Conservation (phyloP, 2,888 invertebrate genomes). For the Lasioglossum zephyrum region DNA sequence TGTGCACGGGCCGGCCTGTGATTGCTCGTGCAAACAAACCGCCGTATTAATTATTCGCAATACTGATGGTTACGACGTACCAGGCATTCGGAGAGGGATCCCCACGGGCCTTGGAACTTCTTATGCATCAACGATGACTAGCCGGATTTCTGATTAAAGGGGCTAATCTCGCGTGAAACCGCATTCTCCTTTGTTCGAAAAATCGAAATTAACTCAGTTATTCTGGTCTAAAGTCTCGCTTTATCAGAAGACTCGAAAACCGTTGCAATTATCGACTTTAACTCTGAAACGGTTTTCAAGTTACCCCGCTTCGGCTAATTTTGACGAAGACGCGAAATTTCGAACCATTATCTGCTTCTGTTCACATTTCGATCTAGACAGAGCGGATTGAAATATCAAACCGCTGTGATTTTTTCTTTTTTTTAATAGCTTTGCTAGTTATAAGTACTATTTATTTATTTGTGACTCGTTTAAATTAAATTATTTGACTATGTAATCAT, state of each 20-base stretch:
- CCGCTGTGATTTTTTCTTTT: no score
- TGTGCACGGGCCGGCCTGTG: conserved; percentile 57
- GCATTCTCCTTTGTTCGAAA: conserved; percentile 1
- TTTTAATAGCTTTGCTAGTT: no score
- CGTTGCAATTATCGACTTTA: not conserved
- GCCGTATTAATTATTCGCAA: conserved; percentile 80
- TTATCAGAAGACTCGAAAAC: not conserved
- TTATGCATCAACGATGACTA: conserved; percentile 58
- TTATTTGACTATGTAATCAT: no score
- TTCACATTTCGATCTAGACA: not conserved
- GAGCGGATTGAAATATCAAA: no score
- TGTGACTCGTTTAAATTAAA: no score
- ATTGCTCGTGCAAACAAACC: conserved; percentile 77
- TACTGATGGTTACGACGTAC: conserved; percentile 69
- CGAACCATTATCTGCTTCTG: not conserved
- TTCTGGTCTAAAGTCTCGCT: not conserved
- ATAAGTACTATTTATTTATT: no score
- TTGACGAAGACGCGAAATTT: not conserved
- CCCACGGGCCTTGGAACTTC: conserved; percentile 25
- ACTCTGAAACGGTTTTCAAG: not conserved
- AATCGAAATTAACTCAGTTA: not conserved
- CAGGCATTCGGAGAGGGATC: conserved; percentile 44
- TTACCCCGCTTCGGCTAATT: not conserved
- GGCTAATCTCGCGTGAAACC: not conserved
- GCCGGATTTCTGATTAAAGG: conserved; percentile 37